Conservation (phyloP, 2,888 invertebrate genomes). For the Cephus pygmeus region DNA sequence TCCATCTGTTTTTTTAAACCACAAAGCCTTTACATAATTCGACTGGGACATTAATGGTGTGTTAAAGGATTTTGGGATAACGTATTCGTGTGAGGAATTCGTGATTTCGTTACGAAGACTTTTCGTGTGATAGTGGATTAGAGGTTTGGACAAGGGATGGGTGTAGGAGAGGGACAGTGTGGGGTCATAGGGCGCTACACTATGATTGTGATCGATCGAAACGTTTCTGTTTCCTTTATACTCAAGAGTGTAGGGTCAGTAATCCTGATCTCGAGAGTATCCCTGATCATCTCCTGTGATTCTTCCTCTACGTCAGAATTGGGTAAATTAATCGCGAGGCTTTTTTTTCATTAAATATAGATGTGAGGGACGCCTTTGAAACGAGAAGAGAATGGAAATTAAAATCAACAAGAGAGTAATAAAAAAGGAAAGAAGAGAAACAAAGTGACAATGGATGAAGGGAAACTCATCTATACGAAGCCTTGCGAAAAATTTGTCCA, state of each 20-base stretch:
- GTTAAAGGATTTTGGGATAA: background rate
- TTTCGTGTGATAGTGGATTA: background rate
- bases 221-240: conserved; percentile 23
- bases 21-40: background rate
- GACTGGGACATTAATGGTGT: background rate
- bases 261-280: background rate
- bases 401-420: background rate
- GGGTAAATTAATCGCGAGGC: background rate
- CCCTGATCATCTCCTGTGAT: background rate
- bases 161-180: conserved; percentile 8
- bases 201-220: conserved; percentile 23
- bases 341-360: background rate
- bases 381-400: background rate
- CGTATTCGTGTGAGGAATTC: background rate
- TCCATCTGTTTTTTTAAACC: background rate
- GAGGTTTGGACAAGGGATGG: conserved; percentile 9
- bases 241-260: conserved; percentile 16
- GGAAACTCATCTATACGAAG: background rate
- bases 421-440: background rate
- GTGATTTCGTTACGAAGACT: background rate
- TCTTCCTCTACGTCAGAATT: background rate
- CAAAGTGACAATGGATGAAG: background rate
- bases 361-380: background rate
- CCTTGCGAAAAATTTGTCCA: background rate
- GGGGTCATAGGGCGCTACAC: conserved; percentile 15